Evolutionary conservation across 2,888 invertebrate genomes (phyloP), one percentile per base, ranked within the genome.

Genomic region (Punctoribates punctum): DNA sequence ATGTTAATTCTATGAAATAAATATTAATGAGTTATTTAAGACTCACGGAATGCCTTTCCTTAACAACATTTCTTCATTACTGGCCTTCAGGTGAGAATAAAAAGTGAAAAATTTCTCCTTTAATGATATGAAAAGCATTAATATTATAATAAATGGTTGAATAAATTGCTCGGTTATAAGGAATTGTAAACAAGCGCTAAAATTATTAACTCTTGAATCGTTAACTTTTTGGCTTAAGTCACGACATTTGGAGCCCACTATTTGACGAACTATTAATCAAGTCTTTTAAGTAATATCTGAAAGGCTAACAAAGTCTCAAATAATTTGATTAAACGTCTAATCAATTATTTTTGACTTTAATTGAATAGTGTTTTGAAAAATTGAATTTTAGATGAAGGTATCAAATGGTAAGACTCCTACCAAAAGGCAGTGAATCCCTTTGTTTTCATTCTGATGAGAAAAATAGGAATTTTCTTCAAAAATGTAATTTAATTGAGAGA

Each of bases 11-110:
- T 3, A 34, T 17, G 48, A 48, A 48, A 13, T 17, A 48, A 48
- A 20, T 57, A 57, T 11, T 57, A 4, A 57, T 20, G n/a, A 57
- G 57, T 25, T n/a, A 57, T 57, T 25, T n/a, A 57, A 57, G 23
- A 57, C 57, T 57, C 57, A 57, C 57, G 57, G 23, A 57, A 57
- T 57, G 57, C 57, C 57, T 11, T 57, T 25, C 57, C 57, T 57
- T 57, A 3, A 11, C 11, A 23, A 11, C n/a, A 51, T 51, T 51
- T 51, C 20, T 51, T 20, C 11, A 51, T 51, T n/a, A 51, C 34
- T 34, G 8, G 13, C 48, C 48, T 48, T 48, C 48, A 57, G n/a
- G 25, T 57, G 11, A 57, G 11, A 17, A 57, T 25, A n/a, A 25
- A 57, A 57, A 57, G 4, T 54, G 15, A 57, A 57, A 25, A 11